Base-by-base conservation (phyloP, 2,797 vertebrate genomes). In the Ibycter americanus region DNA sequence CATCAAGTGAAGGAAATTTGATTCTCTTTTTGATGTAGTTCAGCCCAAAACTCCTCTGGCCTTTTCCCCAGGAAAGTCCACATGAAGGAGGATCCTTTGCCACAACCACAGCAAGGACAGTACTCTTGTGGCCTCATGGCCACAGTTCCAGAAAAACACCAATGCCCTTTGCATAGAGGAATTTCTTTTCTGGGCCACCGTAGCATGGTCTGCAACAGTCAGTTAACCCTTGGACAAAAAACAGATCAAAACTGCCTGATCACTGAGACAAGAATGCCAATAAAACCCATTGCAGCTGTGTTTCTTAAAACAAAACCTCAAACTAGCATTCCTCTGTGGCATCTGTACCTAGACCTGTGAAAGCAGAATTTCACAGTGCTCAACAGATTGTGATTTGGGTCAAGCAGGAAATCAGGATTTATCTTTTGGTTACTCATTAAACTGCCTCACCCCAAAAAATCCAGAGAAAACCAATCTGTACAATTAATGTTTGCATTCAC, bases 51-150 rank as follows among this genome's bases (percentile, higher is more conserved):
- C 6, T 82, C 34, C 49, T 87, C 38, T 42, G 36, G 9, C 13
- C 36, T 78, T 71, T 71, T 77, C 42, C 27, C 11, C 21, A 32
- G 44, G 25, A 59, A 77, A 67, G 15, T 8, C 25, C 15, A 7
- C 18, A 8, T 40, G 36, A 83, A 54, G 18, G 17, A 83, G 8
- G 21, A 47, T 54, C 15, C 27, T 68, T 58, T 79, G 29, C 44
- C 67, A 62, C 29, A 87, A 17, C 3, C 25, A 73, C 15, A 56
- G 54, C 14, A 47, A 51, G 15, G 20, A 65, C 7, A 15, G 42
- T 42, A 54, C 40, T 40, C 40, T 40, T 40, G 40, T 0, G 0
- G n/a, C 29, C 42, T 58, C 51, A 52, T 0, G 1, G 25, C 13
- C 51, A 58, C 22, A 32, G 14, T 63, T 81, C 38, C 58, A 63